Base-by-base conservation (phyloP, 1,140 invertebrate genomes). In the Aphidius gifuensis region DNA sequence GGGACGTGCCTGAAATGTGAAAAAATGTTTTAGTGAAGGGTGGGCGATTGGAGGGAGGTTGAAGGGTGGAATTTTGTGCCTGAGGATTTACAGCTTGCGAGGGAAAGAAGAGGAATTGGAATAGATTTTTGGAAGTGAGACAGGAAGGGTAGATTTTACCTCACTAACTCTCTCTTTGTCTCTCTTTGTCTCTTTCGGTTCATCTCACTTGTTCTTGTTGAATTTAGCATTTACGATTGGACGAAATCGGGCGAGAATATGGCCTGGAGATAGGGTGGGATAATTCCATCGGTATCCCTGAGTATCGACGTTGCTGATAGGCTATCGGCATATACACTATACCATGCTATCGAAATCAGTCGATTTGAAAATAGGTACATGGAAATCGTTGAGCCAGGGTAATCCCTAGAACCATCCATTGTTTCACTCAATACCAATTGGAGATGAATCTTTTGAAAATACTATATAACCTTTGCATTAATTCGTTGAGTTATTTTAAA, bases 1-100 rank as follows among this genome's bases (percentile, higher is more conserved):
- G 66, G 48, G 21, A 76, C 76, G 75, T 76, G 76, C 68, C 58
- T 49, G 70, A 74, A 77, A 78, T 78, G 51, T 55, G 21, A 45
- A 45, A n/a, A 51, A 43, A 21, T 9, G 1, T 3, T 8, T 21
- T 6, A 21, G 44, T 6, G 7, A 53, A 46, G 44, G 40, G 42
- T 9, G 48, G 21, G 8, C 21, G n/a, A 48, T 46, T 57, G 60
- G 54, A 50, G 61, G 49, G 23, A 16, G 44, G 51, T 53, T 23
- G 51, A 39, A 38, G 51, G 51, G 51, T 39, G 38, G 11, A 53
- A 53, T 53, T 53, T 53, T 53, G 11, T 23, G 32, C 23, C 23
- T 32, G 32, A 40, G 51, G 38, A 53, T 53, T 53, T 53, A 53
- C 38, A 38, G 38, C 9, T 39, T 23, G 1, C 32, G 51, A 38